Percentiles rank a stretch among this genome's conserved stretches.
Evolutionary conservation across 2,113 vertebrate genomes (phyloP).

Genomic region (Ardeotis arabs): DNA sequence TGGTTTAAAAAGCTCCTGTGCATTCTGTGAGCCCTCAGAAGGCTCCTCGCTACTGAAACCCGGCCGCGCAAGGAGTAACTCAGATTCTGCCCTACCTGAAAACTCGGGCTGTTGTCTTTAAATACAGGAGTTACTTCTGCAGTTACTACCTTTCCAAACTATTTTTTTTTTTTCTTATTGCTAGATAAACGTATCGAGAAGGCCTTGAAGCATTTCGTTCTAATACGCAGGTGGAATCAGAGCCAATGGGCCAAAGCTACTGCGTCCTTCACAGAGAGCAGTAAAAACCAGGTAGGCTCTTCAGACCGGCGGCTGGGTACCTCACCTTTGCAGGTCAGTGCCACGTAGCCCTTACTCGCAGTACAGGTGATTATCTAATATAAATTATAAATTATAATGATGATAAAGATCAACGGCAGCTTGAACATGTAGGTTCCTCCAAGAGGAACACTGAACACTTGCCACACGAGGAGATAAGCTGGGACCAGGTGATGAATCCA

Average conservation of each 20-base stretch:
- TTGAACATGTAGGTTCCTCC: background rate
- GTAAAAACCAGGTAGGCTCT: background rate
- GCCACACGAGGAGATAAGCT: background rate
- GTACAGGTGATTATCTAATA: background rate
- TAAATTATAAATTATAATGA: too few relatives aligned
- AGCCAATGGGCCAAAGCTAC: background rate
- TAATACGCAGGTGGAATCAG: background rate
- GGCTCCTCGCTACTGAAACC: background rate
- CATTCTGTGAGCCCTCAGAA: background rate
- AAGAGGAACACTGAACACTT: background rate
- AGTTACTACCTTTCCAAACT: background rate
- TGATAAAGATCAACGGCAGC: background rate
- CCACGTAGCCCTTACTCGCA: background rate
- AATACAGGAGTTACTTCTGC: background rate
- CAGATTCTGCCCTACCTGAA: background rate
- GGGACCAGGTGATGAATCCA: background rate
- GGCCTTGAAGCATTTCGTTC: background rate
- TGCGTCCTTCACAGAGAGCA: background rate
- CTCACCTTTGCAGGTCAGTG: background rate
- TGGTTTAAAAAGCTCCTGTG: background rate
- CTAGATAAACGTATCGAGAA: background rate
- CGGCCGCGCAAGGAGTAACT: background rate
- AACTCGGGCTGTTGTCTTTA: background rate
- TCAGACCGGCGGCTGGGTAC: background rate
- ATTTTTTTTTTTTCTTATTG: background rate